Base-by-base conservation (phyloP, 37 sponge, comb jelly and placozoan species). In the Ephydatia muelleri region DNA sequence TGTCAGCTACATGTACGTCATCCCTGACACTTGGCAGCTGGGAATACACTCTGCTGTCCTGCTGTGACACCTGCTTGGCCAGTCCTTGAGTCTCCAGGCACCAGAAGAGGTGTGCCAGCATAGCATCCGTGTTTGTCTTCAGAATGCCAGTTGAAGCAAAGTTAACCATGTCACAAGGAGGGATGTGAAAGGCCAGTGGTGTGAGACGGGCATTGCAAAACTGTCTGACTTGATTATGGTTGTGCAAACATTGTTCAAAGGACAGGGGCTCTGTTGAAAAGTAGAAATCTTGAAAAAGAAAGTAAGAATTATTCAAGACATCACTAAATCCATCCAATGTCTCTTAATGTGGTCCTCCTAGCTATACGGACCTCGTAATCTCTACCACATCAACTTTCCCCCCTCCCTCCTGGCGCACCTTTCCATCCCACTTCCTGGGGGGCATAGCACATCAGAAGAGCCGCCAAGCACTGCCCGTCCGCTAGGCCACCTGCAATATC, bases 391-490 rank as follows among this genome's bases (percentile, higher is more conserved):
- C 43, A 3, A 43, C 43, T 43, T 43, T 43, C 43, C 6, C 43
- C 43, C 43, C 43, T 43, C 43, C 6, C 43, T 9, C 22, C 19
- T 6, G 2, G 28, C 81, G 72, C 30, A 86, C 87, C 81, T 65
- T 31, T 39, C 80, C 75, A 80, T 9, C 22, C 73, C 47, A 27
- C 29, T 2, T 5, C 12, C 16, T 82, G 35, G 26, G 82, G 88
- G 6, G 28, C 13, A 71, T 88, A 88, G 79, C 77, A 68, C 14
- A 88, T 38, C 23, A 88, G 31, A 1, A 88, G 67, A 3, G 85
- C 82, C 9, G 77, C 82, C 29, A 90, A 39, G 70, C 73, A 73
- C 82, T 90, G 90, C 5, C 90, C 90, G 76, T 76, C 82, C 31
- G 35, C 34, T 6, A 85, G 30, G 22, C 49, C 85, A 40, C 3